These are phyloP conservation scores for Myzus persicae DNA, from an alignment of 1,140 invertebrate species.

Conservation along the genomic window DNA sequence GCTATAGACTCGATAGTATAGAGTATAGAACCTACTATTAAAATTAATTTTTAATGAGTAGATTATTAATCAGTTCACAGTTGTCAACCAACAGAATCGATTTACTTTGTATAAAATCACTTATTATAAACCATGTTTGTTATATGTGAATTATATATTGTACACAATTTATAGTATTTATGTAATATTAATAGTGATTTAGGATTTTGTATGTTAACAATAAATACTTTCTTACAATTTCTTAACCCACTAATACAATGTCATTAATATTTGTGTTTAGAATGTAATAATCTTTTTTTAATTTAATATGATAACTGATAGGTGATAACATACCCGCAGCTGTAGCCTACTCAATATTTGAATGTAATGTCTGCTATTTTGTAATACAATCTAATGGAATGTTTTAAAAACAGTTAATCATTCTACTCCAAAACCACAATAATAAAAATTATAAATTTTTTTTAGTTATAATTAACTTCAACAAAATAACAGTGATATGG, in stretches of 20 bases:
- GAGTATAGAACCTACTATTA: no score
- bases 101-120: neutral
- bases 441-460: neutral
- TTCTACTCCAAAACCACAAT: neutral
- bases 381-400: neutral
- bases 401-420: neutral
- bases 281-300: neutral
- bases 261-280: neutral
- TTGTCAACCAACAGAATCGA: no score
- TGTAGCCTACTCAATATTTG: neutral
- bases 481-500: neutral
- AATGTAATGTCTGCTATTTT: neutral
- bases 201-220: neutral
- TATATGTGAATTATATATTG: neutral
- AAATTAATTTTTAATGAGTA: no score
- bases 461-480: neutral
- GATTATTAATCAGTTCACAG: no score
- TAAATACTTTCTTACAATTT: neutral
- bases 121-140: neutral
- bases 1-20: no score
- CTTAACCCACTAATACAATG: neutral
- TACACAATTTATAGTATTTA: neutral
- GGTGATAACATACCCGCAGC: neutral
- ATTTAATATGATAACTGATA: neutral
- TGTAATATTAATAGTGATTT: neutral